These are phyloP conservation scores for Benitochromis conjunctus DNA, from an alignment of 2,113 vertebrate species.

Conservation along the genomic window DNA sequence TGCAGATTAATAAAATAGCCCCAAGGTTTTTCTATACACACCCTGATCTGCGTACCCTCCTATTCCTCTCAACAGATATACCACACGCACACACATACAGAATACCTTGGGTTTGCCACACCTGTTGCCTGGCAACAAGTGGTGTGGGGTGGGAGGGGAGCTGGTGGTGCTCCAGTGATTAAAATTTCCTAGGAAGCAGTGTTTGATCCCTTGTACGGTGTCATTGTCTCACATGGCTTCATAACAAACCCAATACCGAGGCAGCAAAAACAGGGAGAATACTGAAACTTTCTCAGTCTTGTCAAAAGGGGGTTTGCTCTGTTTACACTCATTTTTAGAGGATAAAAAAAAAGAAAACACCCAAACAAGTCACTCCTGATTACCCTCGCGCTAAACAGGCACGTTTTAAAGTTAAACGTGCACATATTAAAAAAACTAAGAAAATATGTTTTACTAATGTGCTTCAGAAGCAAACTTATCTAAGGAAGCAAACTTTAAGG, in stretches of 20 bases:
- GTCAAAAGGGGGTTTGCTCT: slow-evolving; percentile 42
- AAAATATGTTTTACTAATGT: background rate
- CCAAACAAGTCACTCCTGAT: background rate
- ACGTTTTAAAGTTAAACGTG: background rate
- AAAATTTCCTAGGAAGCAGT: slow-evolving; percentile 64
- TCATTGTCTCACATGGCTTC: slow-evolving; percentile 52
- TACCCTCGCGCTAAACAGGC: background rate
- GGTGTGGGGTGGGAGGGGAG: slow-evolving; percentile 38
- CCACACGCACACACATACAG: slow-evolving; percentile 9
- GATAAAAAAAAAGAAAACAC: background rate
- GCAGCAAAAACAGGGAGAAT: slow-evolving; percentile 13
- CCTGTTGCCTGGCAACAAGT: slow-evolving; percentile 71
- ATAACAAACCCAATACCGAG: slow-evolving; percentile 23
- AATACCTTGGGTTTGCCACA: slow-evolving; percentile 51
- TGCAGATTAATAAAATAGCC: slow-evolving; percentile 76
- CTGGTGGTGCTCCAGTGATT: slow-evolving; percentile 63
- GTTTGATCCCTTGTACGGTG: slow-evolving; percentile 48
- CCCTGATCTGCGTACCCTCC: slow-evolving; percentile 32
- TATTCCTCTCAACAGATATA: background rate
- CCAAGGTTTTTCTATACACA: slow-evolving; percentile 44
- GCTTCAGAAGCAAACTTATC: background rate
- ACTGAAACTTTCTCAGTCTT: slow-evolving; percentile 55
- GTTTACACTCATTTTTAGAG: slow-evolving; percentile 38
- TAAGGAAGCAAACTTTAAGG: background rate
- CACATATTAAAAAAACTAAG: background rate